Evolutionary conservation across 2,113 vertebrate genomes (phyloP).

Genomic region (Rhinichthys klamathensis): DNA sequence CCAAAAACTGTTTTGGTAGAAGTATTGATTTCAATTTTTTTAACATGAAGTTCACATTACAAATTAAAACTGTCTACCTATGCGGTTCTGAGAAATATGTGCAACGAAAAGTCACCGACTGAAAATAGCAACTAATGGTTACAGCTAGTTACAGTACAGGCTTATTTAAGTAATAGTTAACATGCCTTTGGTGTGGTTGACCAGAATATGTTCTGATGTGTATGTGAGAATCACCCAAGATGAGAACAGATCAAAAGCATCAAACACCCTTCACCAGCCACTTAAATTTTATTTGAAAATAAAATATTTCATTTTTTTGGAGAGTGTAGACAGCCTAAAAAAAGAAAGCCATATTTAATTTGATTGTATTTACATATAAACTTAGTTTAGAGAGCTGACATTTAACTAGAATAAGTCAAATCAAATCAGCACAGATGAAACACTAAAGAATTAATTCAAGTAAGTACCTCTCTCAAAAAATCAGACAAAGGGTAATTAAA

Average conservation of each 20-base stretch:
- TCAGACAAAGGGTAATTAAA: too few species aligned
- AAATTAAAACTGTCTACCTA: too few species aligned
- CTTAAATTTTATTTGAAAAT: not conserved
- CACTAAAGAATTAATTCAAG: not conserved
- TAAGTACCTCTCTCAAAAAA: not conserved
- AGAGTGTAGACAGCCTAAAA: too few species aligned
- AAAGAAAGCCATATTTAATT: too few species aligned
- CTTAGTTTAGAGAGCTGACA: not conserved
- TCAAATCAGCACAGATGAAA: not conserved
- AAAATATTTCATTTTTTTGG: too few species aligned
- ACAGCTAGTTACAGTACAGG: too few species aligned
- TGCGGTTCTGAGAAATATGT: too few species aligned
- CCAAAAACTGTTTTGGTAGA: too few species aligned
- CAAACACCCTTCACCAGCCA: not conserved
- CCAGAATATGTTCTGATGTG: not conserved
- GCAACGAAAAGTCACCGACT: not conserved
- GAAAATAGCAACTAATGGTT: not conserved
- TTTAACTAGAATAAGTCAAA: not conserved
- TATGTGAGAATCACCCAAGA: not conserved
- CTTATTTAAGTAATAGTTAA: not conserved
- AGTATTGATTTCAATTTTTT: too few species aligned
- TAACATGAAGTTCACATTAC: too few species aligned
- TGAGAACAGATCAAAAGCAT: not conserved
- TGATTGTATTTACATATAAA: too few species aligned
- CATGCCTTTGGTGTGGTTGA: not conserved